Evolutionary conservation across 2,888 invertebrate genomes (phyloP), one percentile per base, ranked within the genome.

Genomic region (Ceriagrion tenellum): DNA sequence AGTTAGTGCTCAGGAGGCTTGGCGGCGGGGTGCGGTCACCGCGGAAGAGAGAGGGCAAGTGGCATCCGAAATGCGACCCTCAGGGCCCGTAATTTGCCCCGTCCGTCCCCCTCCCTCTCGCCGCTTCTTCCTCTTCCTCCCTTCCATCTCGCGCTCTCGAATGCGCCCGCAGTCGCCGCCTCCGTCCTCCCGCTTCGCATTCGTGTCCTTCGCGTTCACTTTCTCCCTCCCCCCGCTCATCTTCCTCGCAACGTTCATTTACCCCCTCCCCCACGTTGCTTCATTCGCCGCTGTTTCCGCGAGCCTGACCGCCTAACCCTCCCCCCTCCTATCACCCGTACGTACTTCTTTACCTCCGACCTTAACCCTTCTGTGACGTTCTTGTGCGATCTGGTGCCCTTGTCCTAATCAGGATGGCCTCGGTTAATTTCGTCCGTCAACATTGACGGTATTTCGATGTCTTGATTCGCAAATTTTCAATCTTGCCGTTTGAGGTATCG

Each of bases 61-160:
- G 91, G 91, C 91, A 91, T 91, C 93, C 93, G 63, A 93, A 93
- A 69, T 69, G 74, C 69, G 89, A 40, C 89, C 89, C 93, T 69
- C 35, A 59, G 74, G 93, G 93, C 47, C 63, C 93, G 47, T 93
- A 63, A 93, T 93, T 93, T 93, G 93, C 93, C 69, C 93, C 63
- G 55, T 35, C 26, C 56, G 23, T n/a, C 30, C 12, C 55, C 30
- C 56, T 8, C 47, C 8, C n/a, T n/a, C n/a, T n/a, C n/a, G n/a
- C n/a, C 47, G 47, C 47, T 47, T 47, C 59, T 59, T 59, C 59
- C 35, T 35, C 56, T 35, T 23, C 30, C 10, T 20, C 59, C 63
- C 26, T 69, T 23, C 30, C 18, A 20, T 59, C 59, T 56, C 35
- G 20, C 40, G 20, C 88, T 88, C 55, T 55, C 20, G 59, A 59